These are phyloP conservation scores for Spodoptera frugiperda DNA, from an alignment of 1,140 invertebrate genomes.

Conservation along the genomic window DNA sequence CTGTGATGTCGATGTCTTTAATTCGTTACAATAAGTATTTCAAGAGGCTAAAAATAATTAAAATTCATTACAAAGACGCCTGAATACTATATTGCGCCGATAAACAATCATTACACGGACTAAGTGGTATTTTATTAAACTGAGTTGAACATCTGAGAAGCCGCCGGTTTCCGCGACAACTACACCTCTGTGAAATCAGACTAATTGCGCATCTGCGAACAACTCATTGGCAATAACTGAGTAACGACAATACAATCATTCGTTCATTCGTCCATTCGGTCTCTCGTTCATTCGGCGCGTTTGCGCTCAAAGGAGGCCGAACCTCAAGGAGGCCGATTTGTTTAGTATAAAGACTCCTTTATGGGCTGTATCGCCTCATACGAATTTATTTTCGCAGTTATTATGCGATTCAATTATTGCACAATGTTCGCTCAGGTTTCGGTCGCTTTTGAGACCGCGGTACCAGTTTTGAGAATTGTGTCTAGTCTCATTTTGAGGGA, in stretches of 20 bases:
- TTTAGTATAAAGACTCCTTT: constrained; percentile 83
- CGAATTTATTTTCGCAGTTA: constrained; percentile 77
- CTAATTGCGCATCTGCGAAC: constrained; percentile 46
- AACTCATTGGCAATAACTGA: constrained; percentile 58
- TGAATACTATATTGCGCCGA: background rate
- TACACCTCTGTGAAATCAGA: constrained; percentile 27
- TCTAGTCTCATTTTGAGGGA: constrained; percentile 29
- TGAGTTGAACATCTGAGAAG: background rate
- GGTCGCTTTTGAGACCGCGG: constrained; percentile 56
- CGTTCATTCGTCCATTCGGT: constrained; percentile 61
- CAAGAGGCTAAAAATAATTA: background rate
- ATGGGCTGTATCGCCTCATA: constrained; percentile 71
- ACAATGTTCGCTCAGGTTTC: constrained; percentile 77
- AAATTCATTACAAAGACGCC: background rate
- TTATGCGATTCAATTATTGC: constrained; percentile 84
- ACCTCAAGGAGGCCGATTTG: constrained; percentile 82
- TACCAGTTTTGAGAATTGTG: constrained; percentile 20
- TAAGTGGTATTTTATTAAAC: constrained; percentile 12
- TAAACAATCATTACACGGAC: constrained; percentile 19
- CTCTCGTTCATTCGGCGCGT: constrained; percentile 66
- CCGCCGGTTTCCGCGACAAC: background rate
- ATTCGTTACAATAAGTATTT: no score
- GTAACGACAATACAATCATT: constrained; percentile 72
- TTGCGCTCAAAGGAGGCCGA: constrained; percentile 74
- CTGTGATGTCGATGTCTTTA: no score